Conservation (phyloP, 1,140 invertebrate species). For the Colletes gigas region DNA sequence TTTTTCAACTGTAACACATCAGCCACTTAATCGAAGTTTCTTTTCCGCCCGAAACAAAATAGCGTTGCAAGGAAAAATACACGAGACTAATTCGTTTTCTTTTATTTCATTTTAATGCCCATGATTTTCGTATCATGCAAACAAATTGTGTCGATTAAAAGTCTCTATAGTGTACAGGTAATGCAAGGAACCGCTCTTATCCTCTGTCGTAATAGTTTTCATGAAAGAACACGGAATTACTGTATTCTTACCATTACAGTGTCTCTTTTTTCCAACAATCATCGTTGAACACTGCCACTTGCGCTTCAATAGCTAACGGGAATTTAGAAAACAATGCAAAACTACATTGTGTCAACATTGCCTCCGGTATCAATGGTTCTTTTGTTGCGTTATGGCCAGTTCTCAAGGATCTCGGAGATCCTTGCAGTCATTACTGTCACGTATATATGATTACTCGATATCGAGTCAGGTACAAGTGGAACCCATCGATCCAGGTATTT, state of each 20-base stretch:
- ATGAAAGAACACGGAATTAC: not conserved
- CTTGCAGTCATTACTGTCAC: conserved; percentile 8
- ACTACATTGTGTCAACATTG: conserved; percentile 15
- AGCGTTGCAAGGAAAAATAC: not conserved
- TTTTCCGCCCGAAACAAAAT: not conserved
- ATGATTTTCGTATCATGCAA: not conserved
- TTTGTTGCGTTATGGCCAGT: conserved; percentile 33
- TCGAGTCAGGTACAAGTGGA: not conserved
- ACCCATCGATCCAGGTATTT: conserved; percentile 22
- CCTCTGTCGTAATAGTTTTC: not conserved
- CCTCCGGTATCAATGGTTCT: conserved; percentile 7
- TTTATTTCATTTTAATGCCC: not conserved
- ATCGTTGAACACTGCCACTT: not conserved
- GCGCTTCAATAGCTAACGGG: conserved; percentile 19
- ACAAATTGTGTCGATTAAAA: not conserved
- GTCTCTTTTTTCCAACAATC: not conserved
- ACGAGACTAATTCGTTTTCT: not conserved
- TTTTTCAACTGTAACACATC: not conserved
- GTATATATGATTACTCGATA: not conserved
- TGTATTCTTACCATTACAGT: not conserved
- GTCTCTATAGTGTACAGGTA: not conserved
- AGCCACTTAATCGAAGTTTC: not conserved
- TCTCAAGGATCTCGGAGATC: conserved; percentile 44
- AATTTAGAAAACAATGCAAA: conserved; percentile 29
- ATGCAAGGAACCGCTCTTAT: not conserved